phyloP scores from a whole-genome alignment of 1,140 invertebrate species.

The Scylla paramamosain region DNA sequence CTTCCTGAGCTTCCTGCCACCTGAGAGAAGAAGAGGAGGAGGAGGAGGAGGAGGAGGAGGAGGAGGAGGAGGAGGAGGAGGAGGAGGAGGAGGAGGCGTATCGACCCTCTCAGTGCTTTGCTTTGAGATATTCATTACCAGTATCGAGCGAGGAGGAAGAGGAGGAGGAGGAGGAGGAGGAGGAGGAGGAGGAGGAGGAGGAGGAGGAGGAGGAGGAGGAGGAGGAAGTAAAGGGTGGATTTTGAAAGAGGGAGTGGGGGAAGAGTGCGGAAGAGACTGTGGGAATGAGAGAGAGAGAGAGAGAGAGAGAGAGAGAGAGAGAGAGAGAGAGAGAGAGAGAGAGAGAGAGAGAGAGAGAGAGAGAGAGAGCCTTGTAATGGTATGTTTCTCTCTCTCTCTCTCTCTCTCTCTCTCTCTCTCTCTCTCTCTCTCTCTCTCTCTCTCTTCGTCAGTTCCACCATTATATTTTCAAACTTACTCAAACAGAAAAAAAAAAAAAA shows the following conservation, averaged over 20 bases:
- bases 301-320: slow-evolving; percentile 12
- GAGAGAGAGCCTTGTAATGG: too few species aligned
- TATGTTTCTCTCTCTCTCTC: too few species aligned
- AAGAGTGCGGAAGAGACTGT: not conserved
- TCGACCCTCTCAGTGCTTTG: not conserved
- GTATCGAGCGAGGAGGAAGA: slow-evolving; percentile 5
- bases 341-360: slow-evolving; percentile 6
- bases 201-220: slow-evolving; percentile 23
- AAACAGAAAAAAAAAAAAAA: too few species aligned
- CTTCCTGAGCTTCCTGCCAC: too few species aligned
- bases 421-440: too few species aligned
- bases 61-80: slow-evolving; percentile 34
- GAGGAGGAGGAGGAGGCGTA: not conserved
- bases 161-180: slow-evolving; percentile 3
- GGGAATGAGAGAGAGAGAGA: not conserved
- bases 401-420: too few species aligned
- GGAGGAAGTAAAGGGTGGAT: not conserved
- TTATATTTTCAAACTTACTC: too few species aligned
- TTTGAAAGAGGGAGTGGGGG: not conserved
- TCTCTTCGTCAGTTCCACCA: too few species aligned
- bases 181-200: not conserved
- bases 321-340: slow-evolving; percentile 29
- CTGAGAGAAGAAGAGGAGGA: not conserved
- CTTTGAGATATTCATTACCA: too few species aligned
- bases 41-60: slow-evolving; percentile 4